Evolutionary conservation across 2,113 vertebrate species (phyloP), one percentile per base, ranked within the genome.

Genomic region (Hemiprocne comata): DNA sequence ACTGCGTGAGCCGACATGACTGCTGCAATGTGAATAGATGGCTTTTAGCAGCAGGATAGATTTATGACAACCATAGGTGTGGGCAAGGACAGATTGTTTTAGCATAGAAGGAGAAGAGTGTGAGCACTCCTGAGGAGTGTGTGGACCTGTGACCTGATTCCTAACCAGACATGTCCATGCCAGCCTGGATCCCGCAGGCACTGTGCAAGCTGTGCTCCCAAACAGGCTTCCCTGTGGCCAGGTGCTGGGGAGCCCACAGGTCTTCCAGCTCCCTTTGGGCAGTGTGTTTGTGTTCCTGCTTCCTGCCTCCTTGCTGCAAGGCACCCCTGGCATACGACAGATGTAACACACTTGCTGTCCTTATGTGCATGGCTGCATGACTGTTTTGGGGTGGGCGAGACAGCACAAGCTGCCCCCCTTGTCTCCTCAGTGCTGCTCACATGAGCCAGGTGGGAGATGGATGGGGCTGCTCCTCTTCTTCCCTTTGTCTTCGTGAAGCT

Each of bases 101-200:
- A 81, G 79, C 3, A 2, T 6, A 46, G 64, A 60, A 88, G 88
- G 83, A 80, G 69, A 18, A 80, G 69, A 18, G 38, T 3, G 10
- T 0, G 6, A 54, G 82, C 31, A 1, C 75, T 90, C 26, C 54
- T 34, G 79, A 54, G 92, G 71, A 69, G 74, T 2, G 0, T 3
- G 21, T 51, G 76, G 91, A 81, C 86, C 69, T 89, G 93, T 89
- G 94, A 88, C 90, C 82, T 66, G 82, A 62, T 93, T 50, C 93
- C 65, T 53, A 46, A 74, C 11, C 38, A 48, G 69, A 29, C 85
- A 23, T 10, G 65, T 71, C 80, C 6, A 0, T 62, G 65, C 79
- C 71, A 65, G 85, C 69, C 76, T 3, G 24, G 53, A 46, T 13
- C 33, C 88, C 2, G 4, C 74, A 13, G 42, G 79, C 9, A 0